A percentile compares a stretch with the other conserved stretches of the same genome.
These are phyloP conservation scores for Meliscaeva auricollis DNA, from an alignment of 2,888 invertebrate species.

Conservation along the genomic window DNA sequence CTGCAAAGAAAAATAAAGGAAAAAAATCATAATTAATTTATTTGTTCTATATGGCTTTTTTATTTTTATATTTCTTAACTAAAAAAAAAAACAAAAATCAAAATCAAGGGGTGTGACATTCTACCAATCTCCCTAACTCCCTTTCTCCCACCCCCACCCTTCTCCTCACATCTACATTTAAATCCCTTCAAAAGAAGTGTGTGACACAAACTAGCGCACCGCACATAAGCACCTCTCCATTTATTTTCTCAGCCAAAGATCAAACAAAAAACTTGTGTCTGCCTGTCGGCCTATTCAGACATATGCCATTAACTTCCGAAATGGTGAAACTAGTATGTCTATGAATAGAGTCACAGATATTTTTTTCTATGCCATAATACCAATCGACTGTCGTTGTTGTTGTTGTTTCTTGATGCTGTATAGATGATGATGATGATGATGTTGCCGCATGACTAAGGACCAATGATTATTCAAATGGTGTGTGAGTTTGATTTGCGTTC, in stretches of 20 bases:
- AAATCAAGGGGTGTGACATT: constrained; percentile 35
- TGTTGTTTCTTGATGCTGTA: background rate
- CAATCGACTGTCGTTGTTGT: constrained; percentile 9
- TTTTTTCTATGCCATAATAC: constrained; percentile 33
- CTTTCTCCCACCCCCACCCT: background rate
- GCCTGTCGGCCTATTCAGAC: constrained; percentile 61
- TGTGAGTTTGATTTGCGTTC: constrained; percentile 56
- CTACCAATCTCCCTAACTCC: background rate
- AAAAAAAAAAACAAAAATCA: background rate
- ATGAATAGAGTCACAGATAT: constrained; percentile 65
- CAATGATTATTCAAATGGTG: constrained; percentile 64
- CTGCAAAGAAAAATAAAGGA: constrained; percentile 56
- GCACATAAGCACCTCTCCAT: constrained; percentile 45
- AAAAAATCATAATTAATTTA: constrained; percentile 58
- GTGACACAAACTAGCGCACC: constrained; percentile 25
- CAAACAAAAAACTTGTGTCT: constrained; percentile 67
- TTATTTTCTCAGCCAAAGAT: constrained; percentile 69
- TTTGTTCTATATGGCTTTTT: constrained; percentile 42
- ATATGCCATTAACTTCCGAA: constrained; percentile 71
- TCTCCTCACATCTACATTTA: background rate
- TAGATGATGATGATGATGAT: too few species aligned
- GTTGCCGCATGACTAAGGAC: constrained; percentile 60
- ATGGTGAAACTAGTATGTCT: constrained; percentile 66
- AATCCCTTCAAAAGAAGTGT: constrained; percentile 52
- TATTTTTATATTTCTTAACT: constrained; percentile 54